Evolutionary conservation across 2,113 vertebrate genomes (phyloP), one percentile per base, ranked within the genome.

Genomic region (Daubentonia madagascariensis): DNA sequence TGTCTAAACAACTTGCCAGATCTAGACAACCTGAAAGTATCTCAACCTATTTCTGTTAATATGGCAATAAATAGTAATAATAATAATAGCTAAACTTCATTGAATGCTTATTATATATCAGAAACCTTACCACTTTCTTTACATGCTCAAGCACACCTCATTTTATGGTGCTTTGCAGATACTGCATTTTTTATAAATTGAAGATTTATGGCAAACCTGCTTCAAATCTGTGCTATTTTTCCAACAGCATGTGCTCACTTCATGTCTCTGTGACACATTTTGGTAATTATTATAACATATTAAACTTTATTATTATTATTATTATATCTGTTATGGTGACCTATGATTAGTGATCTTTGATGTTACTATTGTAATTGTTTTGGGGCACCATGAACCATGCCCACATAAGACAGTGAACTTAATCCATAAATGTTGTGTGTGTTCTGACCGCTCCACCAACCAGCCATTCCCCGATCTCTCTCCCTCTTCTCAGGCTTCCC

Each of bases 11-110:
- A 37, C 7, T 67, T 83, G 30, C 32, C 20, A 94, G 57, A 48
- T 17, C 12, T 91, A 52, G 7, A 87, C 11, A 94, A 76, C 3
- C 37, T 94, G 37, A n/a, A 79, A 84, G 32, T 95, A 12, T 72
- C 91, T 94, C 75, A 88, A 54, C 32, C 57, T 61, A 67, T 92
- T 96, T 84, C 43, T 81, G 43, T 89, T 85, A 37, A 80, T 35
- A 68, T 61, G 12, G 52, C 50, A 86, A 80, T 65, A 92, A 87
- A 75, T 0, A 90, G 6, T 75, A 87, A 63, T 37, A 57, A 9
- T 30, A n/a, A 54, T 40, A n/a, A 57, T 14, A 45, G 18, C 6
- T 91, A 52, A 59, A 76, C 18, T 72, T 90, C 35, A 87, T 3
- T 57, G 37, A 85, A 65, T 75, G 3, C 6, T 63, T 87, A 59